Base-by-base conservation (phyloP, 2,113 vertebrate genomes). In the Hyla sarda region DNA sequence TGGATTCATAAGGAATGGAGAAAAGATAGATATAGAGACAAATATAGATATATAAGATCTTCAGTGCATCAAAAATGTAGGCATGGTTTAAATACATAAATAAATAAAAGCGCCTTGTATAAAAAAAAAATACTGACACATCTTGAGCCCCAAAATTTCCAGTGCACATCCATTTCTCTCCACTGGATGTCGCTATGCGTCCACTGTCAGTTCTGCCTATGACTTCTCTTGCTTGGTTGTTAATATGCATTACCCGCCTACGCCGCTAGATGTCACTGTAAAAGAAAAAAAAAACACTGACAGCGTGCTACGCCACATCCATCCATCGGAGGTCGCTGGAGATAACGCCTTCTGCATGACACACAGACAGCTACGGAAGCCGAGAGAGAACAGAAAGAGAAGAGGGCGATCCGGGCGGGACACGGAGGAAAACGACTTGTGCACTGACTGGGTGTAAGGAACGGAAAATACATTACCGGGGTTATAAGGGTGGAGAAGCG, bases 221-320 rank as follows among this genome's bases (percentile, higher is more conserved):
- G 21, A 23, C 17, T 30, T 0, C 7, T 77, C 23, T 28, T 6
- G 12, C n/a, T 37, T 4, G 8, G 16, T 32, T 50, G 25, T 2
- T 23, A 2, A 3, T 21, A 12, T 71, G 50, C 0, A 50, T 79
- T 82, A 69, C 69, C 30, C 72, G 45, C 21, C 23, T 25, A 17
- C 32, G 62, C 79, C 87, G 82, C 85, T 37, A 16, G 87, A 82
- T 34, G 85, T 88, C 47, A 84, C 87, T 65, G 86, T 23, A 75
- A 48, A 30, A 17, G 0, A 13, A 28, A 6, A 25, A 3, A 45
- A 21, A 65, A 2, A 65, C 17, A 8, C n/a, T n/a, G n/a, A n/a
- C 2, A 37, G 12, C 11, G 10, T 65, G 56, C 78, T 47, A 28
- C 9, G 0, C 37, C 17, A 77, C 16, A 23, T 11, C 2, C 32